Percentiles rank a stretch among this genome's conserved stretches.
Conservation (phyloP, 35 echinoderm and acorn worm species). For the Chiridota heheva region DNA sequence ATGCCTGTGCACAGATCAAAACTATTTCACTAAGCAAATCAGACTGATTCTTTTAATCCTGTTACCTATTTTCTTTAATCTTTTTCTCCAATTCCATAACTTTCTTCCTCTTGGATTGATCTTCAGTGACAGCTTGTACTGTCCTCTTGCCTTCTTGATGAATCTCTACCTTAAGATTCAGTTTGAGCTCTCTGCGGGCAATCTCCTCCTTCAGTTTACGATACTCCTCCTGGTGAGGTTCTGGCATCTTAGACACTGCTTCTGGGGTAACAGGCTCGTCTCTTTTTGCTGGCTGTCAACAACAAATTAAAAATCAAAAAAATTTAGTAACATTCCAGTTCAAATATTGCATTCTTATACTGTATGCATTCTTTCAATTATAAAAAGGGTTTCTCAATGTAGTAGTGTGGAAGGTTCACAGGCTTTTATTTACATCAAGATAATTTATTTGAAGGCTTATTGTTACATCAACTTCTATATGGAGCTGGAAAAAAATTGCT, state of each 20-base stretch:
- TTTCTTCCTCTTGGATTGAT: neutral
- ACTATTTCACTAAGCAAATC: too few relatives aligned
- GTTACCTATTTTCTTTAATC: slow-evolving; percentile 41
- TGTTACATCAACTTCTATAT: too few relatives aligned
- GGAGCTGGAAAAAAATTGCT: too few relatives aligned
- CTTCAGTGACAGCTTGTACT: neutral
- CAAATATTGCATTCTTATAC: neutral
- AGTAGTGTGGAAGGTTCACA: neutral
- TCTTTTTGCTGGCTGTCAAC: neutral
- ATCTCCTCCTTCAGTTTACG: slow-evolving; percentile 78
- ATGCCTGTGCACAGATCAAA: too few relatives aligned
- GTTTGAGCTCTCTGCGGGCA: slow-evolving; percentile 45
- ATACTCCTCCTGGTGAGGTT: slow-evolving; percentile 65
- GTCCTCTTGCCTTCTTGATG: neutral
- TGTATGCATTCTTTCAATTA: neutral
- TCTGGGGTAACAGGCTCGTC: slow-evolving; percentile 62
- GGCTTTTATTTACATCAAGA: too few relatives aligned
- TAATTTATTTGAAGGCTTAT: too few relatives aligned
- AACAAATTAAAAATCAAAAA: neutral
- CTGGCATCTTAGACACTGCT: slow-evolving; percentile 58
- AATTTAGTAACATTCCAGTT: neutral
- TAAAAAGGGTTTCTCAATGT: neutral
- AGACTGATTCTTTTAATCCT: neutral
- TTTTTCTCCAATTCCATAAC: neutral
- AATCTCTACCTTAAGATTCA: neutral